Percentiles rank a stretch among this genome's conserved stretches.
phyloP scores from a whole-genome alignment of 2,113 vertebrate genomes.

The Hyperopisus bebe region DNA sequence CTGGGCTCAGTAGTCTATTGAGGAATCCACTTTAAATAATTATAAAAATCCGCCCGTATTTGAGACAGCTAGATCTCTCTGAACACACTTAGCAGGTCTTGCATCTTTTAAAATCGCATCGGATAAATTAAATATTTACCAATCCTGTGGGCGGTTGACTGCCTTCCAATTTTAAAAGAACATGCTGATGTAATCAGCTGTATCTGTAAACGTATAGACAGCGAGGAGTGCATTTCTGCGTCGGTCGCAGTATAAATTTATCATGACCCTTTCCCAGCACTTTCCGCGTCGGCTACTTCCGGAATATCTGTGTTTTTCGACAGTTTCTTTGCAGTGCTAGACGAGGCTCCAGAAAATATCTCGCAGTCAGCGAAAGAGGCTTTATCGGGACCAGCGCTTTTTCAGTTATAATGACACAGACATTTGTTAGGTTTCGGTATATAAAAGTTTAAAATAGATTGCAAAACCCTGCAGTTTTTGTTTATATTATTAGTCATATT shows the following conservation, averaged over 20 bases:
- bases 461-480: background rate
- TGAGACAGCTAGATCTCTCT: background rate
- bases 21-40: conserved; percentile 35
- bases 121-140: conserved; percentile 39
- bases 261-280: conserved; percentile 23
- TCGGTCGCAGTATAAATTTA: conserved; percentile 26
- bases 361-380: background rate
- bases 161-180: conserved; percentile 47
- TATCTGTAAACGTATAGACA: conserved; percentile 30
- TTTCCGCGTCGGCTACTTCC: background rate
- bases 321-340: background rate
- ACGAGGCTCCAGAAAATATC: background rate
- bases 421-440: background rate
- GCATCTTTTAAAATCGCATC: conserved; percentile 32
- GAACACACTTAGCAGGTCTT: conserved; percentile 14
- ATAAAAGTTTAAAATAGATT: background rate
- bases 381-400: background rate
- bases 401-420: background rate
- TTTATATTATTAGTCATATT: background rate
- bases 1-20: background rate
- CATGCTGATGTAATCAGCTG: conserved; percentile 38
- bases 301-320: background rate
- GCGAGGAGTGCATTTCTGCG: conserved; percentile 23
- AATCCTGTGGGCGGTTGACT: conserved; percentile 41
- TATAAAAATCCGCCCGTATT: conserved; percentile 15